Evolutionary conservation across 2,113 vertebrate species (phyloP).

Genomic region (Promerops cafer): DNA sequence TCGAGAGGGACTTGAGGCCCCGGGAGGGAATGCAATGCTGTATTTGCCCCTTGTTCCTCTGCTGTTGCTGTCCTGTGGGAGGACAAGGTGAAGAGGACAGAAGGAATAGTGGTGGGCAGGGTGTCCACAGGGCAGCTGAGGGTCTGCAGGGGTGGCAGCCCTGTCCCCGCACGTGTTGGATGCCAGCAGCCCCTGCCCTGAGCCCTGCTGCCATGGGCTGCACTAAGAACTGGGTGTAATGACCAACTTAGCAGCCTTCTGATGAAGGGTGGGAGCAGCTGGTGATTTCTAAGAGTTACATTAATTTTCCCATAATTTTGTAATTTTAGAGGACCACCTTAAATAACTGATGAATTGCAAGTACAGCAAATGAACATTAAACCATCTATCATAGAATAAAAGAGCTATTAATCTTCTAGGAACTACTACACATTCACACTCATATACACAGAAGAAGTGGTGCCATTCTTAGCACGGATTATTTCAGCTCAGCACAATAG

Average conservation of each 20-base stretch:
- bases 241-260: accelerated
- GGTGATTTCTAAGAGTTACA: not conserved
- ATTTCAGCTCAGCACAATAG: not conserved
- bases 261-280: not conserved
- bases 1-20: not conserved
- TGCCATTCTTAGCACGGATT: not conserved
- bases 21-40: accelerated
- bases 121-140: accelerated
- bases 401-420: not conserved
- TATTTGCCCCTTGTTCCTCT: accelerated
- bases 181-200: not conserved
- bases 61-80: not conserved
- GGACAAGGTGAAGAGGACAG: not conserved
- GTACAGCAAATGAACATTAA: not conserved
- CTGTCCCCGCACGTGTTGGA: accelerated
- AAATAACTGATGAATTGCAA: not conserved
- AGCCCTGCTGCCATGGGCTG: not conserved
- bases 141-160: not conserved
- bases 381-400: not conserved
- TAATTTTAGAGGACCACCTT: not conserved
- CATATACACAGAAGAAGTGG: accelerated
- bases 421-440: not conserved
- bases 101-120: not conserved
- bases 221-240: accelerated
- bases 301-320: not conserved